Evolutionary conservation across 2,113 vertebrate species (phyloP).

Genomic region (Solenodon paradoxus): DNA sequence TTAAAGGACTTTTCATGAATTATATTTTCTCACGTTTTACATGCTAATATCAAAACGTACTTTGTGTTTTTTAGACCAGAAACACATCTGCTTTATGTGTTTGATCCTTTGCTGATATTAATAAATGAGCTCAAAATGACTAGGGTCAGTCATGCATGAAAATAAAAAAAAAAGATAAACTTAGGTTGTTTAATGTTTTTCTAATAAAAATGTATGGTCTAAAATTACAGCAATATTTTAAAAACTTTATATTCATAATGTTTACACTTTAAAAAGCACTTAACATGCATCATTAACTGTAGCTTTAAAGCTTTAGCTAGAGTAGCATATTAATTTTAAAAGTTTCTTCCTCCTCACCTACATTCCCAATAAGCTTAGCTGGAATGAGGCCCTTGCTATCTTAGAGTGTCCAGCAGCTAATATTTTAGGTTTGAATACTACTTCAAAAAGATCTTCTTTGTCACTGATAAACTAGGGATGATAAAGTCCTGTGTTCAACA

Average conservation of each 20-base stretch:
- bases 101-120: background rate
- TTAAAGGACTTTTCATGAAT: background rate
- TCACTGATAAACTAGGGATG: constrained; percentile 52
- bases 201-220: background rate
- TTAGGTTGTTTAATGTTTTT: background rate
- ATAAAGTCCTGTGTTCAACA: constrained; percentile 39
- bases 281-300: background rate
- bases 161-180: background rate
- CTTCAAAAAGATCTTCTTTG: constrained; percentile 67
- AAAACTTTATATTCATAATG: background rate
- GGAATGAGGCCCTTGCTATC: background rate
- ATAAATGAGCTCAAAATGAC: constrained; percentile 1
- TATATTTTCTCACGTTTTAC: background rate
- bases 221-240: background rate
- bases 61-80: background rate
- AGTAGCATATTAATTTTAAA: background rate
- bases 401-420: constrained; percentile 53
- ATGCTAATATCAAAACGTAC: background rate
- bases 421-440: constrained; percentile 64
- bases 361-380: background rate
- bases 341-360: background rate
- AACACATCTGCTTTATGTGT: background rate
- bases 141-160: background rate
- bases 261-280: background rate
- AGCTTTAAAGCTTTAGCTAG: background rate